Evolutionary conservation across 1,140 invertebrate species (phyloP).

Genomic region (Monomorium pharaonis): DNA sequence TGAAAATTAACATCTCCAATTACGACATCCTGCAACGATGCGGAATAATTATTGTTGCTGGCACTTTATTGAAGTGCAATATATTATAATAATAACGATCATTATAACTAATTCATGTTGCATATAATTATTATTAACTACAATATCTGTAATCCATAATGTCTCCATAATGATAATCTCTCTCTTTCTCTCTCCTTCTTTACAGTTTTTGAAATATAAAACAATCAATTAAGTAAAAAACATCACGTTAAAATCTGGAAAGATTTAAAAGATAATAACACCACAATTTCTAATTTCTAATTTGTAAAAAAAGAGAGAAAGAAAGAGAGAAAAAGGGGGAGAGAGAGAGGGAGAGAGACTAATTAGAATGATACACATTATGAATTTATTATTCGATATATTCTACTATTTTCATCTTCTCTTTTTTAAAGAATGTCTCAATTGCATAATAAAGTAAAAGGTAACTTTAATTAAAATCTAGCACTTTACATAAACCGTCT

Average conservation of each 20-base stretch:
- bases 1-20: background rate
- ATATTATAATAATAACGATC: background rate
- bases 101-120: constrained; percentile 15
- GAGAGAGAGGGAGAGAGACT: too few relatives aligned
- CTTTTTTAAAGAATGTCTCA: background rate
- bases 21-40: background rate
- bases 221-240: too few relatives aligned
- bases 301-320: background rate
- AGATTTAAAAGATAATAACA: background rate
- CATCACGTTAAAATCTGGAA: background rate
- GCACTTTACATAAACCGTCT: too few relatives aligned
- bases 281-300: background rate
- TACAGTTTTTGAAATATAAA: background rate
- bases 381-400: too few relatives aligned
- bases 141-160: background rate
- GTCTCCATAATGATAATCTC: background rate
- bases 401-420: background rate
- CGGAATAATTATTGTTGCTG: background rate
- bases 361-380: too few relatives aligned
- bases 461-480: background rate
- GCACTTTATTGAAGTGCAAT: background rate
- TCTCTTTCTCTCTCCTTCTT: background rate
- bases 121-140: background rate
- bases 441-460: background rate
- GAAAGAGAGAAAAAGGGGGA: too few relatives aligned